Base-by-base conservation (phyloP, 2,113 vertebrate species). In the Scalopus aquaticus region DNA sequence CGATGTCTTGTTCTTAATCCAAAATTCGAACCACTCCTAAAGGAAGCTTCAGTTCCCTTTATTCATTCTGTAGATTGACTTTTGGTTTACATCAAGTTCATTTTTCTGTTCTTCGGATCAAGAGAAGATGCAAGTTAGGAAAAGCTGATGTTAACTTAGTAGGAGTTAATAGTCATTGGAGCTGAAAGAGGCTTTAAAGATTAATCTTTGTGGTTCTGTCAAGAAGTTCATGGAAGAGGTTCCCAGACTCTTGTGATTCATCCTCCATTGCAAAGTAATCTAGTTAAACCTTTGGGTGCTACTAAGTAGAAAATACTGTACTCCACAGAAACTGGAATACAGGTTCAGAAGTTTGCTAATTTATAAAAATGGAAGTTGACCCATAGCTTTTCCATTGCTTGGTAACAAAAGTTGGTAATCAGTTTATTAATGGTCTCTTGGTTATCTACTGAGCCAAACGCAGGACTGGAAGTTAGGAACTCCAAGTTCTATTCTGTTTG, bases 251-350 rank as follows among this genome's bases (percentile, higher is more conserved):
- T 58, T 26, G 44, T 91, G 85, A 95, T 73, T 92, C 54, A 92
- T 42, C 83, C 60, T 96, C 84, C 64, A 65, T 81, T 62, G 70
- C 83, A 37, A 94, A 91, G 82, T 69, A 51, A 86, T 92, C 62
- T 67, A 56, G 80, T 84, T 85, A 95, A 95, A 81, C 32, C 46
- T 95, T 96, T 70, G 49, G 72, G 35, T 92, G 74, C 70, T 79
- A 54, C 72, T 83, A 51, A 80, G 7, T 65, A 39, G 62, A 44
- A 32, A 76, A 28, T 49, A 90, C 26, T 58, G 2, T 58, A 51
- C 81, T 26, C 35, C 67, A 37, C 39, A 73, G 39, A 73, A 72
- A 26, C 35, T 39, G 20, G 69, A 72, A 17, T 72, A 72, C 62
- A 80, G 80, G 81, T 70, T 11, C 51, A 89, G 70, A 95, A 58